phyloP scores from a whole-genome alignment of 2,797 vertebrate species.

The Hydrophis major region DNA sequence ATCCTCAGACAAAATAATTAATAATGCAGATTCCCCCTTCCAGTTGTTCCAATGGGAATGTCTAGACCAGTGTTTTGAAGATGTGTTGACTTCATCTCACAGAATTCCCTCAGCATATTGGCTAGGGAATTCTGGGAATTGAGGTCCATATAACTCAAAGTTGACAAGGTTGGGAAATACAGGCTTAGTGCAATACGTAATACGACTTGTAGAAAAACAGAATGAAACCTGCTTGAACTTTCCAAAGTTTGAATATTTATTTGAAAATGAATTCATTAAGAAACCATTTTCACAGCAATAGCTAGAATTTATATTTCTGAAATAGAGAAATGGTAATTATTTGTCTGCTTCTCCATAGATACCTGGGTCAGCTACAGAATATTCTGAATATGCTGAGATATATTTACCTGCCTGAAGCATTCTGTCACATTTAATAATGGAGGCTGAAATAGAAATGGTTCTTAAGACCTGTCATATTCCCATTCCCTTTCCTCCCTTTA shows the following conservation, averaged over 20 bases:
- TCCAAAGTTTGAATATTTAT: background rate
- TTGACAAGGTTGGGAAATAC: background rate
- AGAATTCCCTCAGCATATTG: background rate
- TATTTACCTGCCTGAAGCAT: background rate
- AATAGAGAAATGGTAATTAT: background rate
- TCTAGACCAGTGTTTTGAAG: background rate
- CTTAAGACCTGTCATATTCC: background rate
- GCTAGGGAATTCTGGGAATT: background rate
- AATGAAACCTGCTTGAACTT: background rate
- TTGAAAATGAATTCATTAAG: background rate
- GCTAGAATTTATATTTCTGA: background rate
- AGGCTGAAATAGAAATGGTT: background rate
- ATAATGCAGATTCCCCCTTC: background rate
- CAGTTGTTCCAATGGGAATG: background rate
- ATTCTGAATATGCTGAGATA: background rate
- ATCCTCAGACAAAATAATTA: background rate
- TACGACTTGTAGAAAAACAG: background rate
- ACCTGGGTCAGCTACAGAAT: background rate
- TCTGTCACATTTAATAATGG: background rate
- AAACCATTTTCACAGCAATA: background rate
- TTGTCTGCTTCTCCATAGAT: background rate
- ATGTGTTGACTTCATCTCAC: background rate
- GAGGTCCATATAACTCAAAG: background rate
- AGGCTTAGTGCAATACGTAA: background rate
- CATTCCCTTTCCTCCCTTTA: background rate